Base-by-base conservation (phyloP, 2,113 vertebrate species). In the Pseudopodoces humilis region DNA sequence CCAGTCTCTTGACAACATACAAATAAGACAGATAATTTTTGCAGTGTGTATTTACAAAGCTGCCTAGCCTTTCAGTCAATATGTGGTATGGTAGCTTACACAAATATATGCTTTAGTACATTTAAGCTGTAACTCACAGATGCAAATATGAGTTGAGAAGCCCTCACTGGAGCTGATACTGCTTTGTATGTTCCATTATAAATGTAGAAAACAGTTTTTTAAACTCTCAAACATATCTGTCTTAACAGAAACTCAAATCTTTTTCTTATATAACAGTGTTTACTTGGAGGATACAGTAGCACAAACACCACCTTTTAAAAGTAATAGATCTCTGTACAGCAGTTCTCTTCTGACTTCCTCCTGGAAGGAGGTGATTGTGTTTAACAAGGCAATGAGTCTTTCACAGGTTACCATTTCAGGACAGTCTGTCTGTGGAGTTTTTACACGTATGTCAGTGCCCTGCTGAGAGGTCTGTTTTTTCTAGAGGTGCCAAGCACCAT, bases 21-120 rank as follows among this genome's bases (percentile, higher is more conserved):
- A 95, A 96, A 96, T 96, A 95, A 94, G 85, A 58, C 52, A 71
- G 90, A 85, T 87, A n/a, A 28, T 69, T 94, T 95, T 95, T 96
- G 60, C 56, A 74, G 14, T 60, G 44, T 88, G 71, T 93, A 33
- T 90, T 94, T 96, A 88, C 76, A 92, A 93, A 93, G 68, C 79
- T 94, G 85, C 52, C 76, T 88, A 93, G 71, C 35, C 56, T 93
- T 94, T 95, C 83, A 90, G 83, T 94, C 83, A 70, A 35, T 86
- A 74, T 24, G 28, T 91, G 41, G 27, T 79, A 39, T 56, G 31
- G 44, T 81, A 77, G 39, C 90, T 94, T 93, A 58, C 69, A 75
- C 74, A 96, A 96, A 85, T 95, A 92, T 69, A 82, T 91, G 25
- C 47, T 91, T 93, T 84, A 79, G 44, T 60, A 53, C 25, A 35